Conservation (phyloP, 2,113 vertebrate genomes). For the Oryzias celebensis region DNA sequence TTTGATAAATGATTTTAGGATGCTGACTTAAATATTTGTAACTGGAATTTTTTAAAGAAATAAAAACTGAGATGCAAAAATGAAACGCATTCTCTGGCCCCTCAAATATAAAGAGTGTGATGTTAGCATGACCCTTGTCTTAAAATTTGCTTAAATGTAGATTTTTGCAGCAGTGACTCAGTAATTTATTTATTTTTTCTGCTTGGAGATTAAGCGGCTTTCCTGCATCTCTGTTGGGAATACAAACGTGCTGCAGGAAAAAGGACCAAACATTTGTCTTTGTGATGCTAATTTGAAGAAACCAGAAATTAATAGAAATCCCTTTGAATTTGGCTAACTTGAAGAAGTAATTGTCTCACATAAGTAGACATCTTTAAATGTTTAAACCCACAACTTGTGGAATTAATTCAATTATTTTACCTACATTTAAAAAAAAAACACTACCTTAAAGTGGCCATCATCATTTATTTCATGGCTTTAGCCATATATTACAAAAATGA, state of each 20-base stretch:
- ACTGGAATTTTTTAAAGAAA: too few species aligned
- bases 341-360: slow-evolving; percentile 4
- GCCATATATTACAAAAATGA: background rate
- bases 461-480: background rate
- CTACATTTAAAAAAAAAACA: background rate
- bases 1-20: too few species aligned
- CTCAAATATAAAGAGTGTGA: too few species aligned
- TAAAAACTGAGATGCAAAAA: too few species aligned
- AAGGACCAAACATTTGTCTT: slow-evolving; percentile 44
- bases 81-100: too few species aligned
- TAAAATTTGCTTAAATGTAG: slow-evolving; percentile 8
- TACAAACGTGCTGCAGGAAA: slow-evolving; percentile 62
- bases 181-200: slow-evolving; percentile 30
- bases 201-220: slow-evolving; percentile 16
- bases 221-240: slow-evolving; percentile 48
- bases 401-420: background rate
- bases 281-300: slow-evolving; percentile 69
- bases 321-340: slow-evolving; percentile 32
- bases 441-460: background rate
- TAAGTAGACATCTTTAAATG: background rate
- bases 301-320: slow-evolving; percentile 41
- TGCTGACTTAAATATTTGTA: too few species aligned
- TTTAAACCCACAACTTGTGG: background rate
- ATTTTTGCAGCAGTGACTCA: slow-evolving; percentile 25
- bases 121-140: background rate